Conservation (phyloP, 2,797 vertebrate genomes). For the Coregonus ussuriensis region DNA sequence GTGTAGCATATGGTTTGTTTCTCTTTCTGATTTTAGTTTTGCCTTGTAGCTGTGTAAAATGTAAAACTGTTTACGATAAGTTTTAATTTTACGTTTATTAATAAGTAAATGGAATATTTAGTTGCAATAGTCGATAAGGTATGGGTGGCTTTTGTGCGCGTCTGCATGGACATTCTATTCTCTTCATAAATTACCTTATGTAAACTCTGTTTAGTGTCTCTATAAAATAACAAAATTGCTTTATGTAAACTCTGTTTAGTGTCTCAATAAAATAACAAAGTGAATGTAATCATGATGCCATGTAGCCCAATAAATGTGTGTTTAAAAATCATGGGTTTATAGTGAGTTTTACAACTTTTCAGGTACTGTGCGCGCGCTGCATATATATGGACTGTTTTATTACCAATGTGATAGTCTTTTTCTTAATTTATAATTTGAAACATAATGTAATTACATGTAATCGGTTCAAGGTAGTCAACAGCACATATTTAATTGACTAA, state of each 20-base stretch:
- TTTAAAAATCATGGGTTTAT: background rate
- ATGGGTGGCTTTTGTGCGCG: background rate
- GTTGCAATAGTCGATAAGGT: background rate
- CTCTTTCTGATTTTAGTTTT: conserved; percentile 28
- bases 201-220: background rate
- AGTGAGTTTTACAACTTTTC: background rate
- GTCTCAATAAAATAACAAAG: background rate
- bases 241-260: background rate
- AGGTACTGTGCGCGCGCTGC: background rate
- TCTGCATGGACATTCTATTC: background rate
- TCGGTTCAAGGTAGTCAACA: too few species aligned
- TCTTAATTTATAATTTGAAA: too few species aligned
- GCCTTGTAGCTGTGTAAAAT: background rate
- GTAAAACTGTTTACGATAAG: too few species aligned
- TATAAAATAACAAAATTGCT: background rate
- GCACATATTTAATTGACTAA: too few species aligned
- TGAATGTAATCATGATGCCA: background rate
- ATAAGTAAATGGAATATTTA: too few species aligned
- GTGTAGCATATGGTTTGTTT: conserved; percentile 35
- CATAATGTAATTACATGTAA: too few species aligned
- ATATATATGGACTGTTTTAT: background rate
- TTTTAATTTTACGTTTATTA: too few species aligned
- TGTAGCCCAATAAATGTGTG: background rate
- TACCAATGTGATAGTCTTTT: too few species aligned
- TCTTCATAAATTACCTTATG: background rate